Base-by-base conservation (phyloP, 2,113 vertebrate genomes). In the Ictalurus punctatus region DNA sequence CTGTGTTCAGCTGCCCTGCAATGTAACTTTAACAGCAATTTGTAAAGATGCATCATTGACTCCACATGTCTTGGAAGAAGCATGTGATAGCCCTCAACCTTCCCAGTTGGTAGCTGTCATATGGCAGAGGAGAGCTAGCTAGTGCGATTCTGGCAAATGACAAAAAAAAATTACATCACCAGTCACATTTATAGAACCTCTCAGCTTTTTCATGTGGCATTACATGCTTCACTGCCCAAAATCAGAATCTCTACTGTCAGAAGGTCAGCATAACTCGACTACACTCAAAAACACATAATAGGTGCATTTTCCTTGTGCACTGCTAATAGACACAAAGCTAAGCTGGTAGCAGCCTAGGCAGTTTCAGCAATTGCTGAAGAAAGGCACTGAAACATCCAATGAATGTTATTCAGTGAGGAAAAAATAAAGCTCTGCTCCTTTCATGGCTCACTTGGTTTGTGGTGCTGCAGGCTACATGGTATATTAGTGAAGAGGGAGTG, bases 371-470 rank as follows among this genome's bases (percentile, higher is more conserved):
- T 52, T 65, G 71, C 56, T 79, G 56, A 76, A 25, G 4, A 86
- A 86, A 76, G 7, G 30, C 85, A 76, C 44, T 78, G 54, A 79
- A n/a, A 48, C 16, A 19, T 79, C 58, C 25, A 48, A 14, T 30
- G 56, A 48, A 40, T 79, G 25, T 10, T 74, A 78, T 78, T 63
- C 52, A 74, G 84, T 4, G 10, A 86, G 67, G 6, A 74, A 74
- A 67, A 88, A 74, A 88, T 85, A 84, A 56, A 56, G 73, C 83
- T 80, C 73, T 79, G 76, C 48, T 79, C 6, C 25, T 79, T 76
- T 54, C 69, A 86, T 58, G 56, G 14, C 30, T 84, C 56, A 40
- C 52, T 76, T 30, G 23, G 59, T 56, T 80, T 78, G 71, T 86
- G 23, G 25, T 30, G 37, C 85, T 86, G 54, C 71, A 78, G 85